Conservation (phyloP, 2,888 invertebrate species). For the Pollenia griseotomentosa region DNA sequence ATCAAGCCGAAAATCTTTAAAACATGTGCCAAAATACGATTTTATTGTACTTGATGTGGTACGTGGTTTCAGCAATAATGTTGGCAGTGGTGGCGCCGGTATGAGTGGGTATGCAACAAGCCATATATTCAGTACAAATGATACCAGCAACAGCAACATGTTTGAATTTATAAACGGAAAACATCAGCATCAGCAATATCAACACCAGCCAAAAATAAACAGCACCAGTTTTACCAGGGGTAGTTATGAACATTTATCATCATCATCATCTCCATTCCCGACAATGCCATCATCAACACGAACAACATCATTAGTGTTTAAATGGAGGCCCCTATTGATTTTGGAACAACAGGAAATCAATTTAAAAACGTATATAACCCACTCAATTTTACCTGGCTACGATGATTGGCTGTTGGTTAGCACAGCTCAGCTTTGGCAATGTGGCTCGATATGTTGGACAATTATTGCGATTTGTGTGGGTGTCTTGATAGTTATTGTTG, state of each 20-base stretch:
- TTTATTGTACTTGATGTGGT: constrained; percentile 84
- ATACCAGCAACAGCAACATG: constrained; percentile 51
- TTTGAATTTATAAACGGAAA: constrained; percentile 35
- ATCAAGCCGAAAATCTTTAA: constrained; percentile 28
- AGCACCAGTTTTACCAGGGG: neutral
- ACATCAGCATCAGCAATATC: constrained; percentile 13
- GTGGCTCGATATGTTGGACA: constrained; percentile 83
- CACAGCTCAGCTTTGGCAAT: constrained; percentile 81
- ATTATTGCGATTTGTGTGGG: constrained; percentile 81
- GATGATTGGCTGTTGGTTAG: constrained; percentile 83
- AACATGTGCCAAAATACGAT: constrained; percentile 81
- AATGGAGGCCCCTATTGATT: constrained; percentile 84
- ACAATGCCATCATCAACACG: constrained; percentile 28
- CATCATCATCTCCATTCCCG: constrained; percentile 47
- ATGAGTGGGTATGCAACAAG: constrained; percentile 36
- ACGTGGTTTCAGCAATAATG: constrained; percentile 60
- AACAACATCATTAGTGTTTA: constrained; percentile 72
- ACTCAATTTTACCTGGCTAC: constrained; percentile 83
- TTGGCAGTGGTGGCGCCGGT: neutral
- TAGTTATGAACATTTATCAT: constrained; percentile 19
- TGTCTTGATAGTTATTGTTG: constrained; percentile 80
- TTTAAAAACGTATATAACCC: constrained; percentile 81
- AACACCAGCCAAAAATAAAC: constrained; percentile 16
- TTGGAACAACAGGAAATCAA: constrained; percentile 81
- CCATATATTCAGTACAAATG: constrained; percentile 36